Base-by-base conservation (phyloP, 2,888 invertebrate genomes). In the Eledone cirrhosa region DNA sequence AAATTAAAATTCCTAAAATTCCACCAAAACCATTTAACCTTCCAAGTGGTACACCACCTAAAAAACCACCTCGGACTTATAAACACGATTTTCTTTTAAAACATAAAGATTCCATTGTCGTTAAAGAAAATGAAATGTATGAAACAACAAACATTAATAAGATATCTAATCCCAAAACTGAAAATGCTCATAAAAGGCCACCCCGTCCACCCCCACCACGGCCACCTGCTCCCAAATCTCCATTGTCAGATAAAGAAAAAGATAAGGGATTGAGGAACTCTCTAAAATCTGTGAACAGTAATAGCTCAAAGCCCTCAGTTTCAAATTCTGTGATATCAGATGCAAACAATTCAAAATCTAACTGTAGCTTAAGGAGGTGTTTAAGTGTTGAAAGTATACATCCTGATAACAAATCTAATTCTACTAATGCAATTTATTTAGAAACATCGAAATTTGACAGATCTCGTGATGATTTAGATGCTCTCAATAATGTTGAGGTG, bases 371-470 rank as follows among this genome's bases (percentile, higher is more conserved):
- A 72, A 81, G 85, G 48, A 84, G 86, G 77, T 87, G 88, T 80
- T 83, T 84, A 31, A 88, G 88, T 83, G 86, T 85, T 11, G 88
- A 88, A 48, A 85, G 86, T 80, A 77, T 88, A n/a, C 81, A 83
- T 33, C 80, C 78, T 14, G 83, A 82, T 59, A 59, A 24, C 48
- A 82, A 83, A 41, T 80, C 80, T n/a, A 79, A 80, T 3, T 78
- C 82, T 82, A 80, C 80, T 81, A 84, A 82, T 79, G 83, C 83
- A 65, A 82, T 85, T 16, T 87, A 84, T 75, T 84, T 85, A 80
- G 85, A 86, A 77, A 85, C 85, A 27, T 82, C 82, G 0, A 80
- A 80, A 31, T 78, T 83, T 5, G 77, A 77, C 1, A 78, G 80
- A 33, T 81, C 81, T 53, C 24, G 80, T 5, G 83, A 81, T 69